Percentiles rank a stretch among this genome's conserved stretches.
These are phyloP conservation scores for Aphodius granarius DNA, from an alignment of 2,888 invertebrate genomes.

Conservation along the genomic window DNA sequence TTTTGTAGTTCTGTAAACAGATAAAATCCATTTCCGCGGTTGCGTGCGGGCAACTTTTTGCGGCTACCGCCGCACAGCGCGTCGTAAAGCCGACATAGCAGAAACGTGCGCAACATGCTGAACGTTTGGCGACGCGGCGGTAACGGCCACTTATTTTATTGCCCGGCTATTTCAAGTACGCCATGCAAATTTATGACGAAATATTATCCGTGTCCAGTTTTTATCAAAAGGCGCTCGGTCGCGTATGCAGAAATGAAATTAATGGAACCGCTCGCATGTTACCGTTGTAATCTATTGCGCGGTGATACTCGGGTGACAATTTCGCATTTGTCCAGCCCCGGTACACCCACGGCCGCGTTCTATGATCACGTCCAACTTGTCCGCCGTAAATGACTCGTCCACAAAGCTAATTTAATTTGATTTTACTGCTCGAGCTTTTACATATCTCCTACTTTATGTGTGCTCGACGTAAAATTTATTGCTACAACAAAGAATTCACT, in stretches of 20 bases:
- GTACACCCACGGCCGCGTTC: not conserved
- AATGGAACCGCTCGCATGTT: not conserved
- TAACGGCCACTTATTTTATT: slow-evolving; percentile 1
- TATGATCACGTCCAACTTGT: not conserved
- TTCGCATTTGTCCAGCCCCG: not conserved
- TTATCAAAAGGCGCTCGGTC: not conserved
- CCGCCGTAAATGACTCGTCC: not conserved
- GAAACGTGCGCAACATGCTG: not conserved
- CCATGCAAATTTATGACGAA: slow-evolving; percentile 1
- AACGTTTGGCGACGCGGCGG: not conserved
- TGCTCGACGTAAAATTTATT: not conserved
- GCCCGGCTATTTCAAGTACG: slow-evolving; percentile 1
- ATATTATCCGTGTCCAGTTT: not conserved
- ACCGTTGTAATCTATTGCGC: not conserved
- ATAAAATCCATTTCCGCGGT: slow-evolving; percentile 4
- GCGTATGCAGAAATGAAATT: not conserved
- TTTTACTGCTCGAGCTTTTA: not conserved
- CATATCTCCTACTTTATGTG: not conserved
- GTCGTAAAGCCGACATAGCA: not conserved
- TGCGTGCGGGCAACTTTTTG: not conserved
- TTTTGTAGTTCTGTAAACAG: not conserved
- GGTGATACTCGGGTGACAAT: not conserved
- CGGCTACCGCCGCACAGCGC: not conserved
- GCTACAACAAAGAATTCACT: not conserved
- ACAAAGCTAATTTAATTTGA: not conserved